Evolutionary conservation across 2,113 vertebrate species (phyloP), one percentile per base, ranked within the genome.

Genomic region (Irena cyanogastra): DNA sequence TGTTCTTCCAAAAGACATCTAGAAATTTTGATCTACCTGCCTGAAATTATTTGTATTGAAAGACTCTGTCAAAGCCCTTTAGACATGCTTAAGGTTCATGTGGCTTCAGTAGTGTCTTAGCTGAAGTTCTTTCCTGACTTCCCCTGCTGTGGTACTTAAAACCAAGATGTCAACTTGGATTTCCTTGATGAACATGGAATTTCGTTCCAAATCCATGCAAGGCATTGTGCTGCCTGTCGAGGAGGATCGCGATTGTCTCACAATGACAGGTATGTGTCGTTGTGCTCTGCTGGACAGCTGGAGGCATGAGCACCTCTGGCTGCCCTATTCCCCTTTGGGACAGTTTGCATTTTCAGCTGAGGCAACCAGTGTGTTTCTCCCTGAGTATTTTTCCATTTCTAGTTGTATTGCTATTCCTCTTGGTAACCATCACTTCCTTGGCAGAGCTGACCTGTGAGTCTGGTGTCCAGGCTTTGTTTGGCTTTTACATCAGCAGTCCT

Each of bases 251-350:
- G 16, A 13, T 31, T 11, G 14, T 59, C 49, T 74, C 28, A 14
- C 35, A 21, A 69, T 77, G 77, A 50, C 60, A 65, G 35, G 12
- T 45, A 6, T 0, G 18, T 63, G 69, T 87, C n/a, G 39, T 31
- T 9, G 4, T 76, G 39, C 26, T 91, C 14, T 3, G 18, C 56
- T 91, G 69, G 26, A 49, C 27, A 77, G 50, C 13, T 0, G 0
- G 17, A 61, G 20, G 60, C 54, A 35, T 17, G 33, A 81, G 27
- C 45, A 68, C 59, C 47, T 52, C 33, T 33, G 37, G 24, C 56
- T 87, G 47, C 56, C 21, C n/a, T 66, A 3, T 61, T 86, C n/a
- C 63, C 10, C 28, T 81, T 76, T 57, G 63, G 63, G 23, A 56
- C 60, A 3, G 5, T 45, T 65, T 74, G 16, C 9, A 7, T 81